Percentiles rank a stretch among this genome's conserved stretches.
Evolutionary conservation across 2,888 invertebrate genomes (phyloP).

Genomic region (Drosophila mimica): DNA sequence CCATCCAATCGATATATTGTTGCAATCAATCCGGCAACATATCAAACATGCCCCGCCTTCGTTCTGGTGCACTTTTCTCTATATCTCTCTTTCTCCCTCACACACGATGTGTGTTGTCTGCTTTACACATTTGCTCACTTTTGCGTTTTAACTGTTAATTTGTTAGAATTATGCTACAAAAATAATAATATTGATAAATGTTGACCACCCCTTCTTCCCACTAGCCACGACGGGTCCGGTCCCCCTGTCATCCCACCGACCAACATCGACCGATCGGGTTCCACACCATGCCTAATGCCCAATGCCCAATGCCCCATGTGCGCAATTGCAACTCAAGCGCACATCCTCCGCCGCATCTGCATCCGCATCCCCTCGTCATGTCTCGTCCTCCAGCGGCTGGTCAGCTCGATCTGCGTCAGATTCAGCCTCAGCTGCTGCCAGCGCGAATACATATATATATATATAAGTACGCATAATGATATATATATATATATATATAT

Average conservation of each 20-base stretch:
- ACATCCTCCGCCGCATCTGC: background rate
- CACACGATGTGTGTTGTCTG: background rate
- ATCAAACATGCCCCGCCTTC: conserved; percentile 2
- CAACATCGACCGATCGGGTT: conserved; percentile 2
- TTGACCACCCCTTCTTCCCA: background rate
- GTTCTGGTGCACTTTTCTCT: background rate
- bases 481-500: background rate
- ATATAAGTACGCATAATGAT: background rate
- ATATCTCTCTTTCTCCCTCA: background rate
- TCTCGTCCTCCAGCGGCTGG: conserved; percentile 1
- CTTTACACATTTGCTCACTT: background rate
- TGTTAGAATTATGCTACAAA: conserved; percentile 68
- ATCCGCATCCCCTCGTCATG: background rate
- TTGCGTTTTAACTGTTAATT: conserved; percentile 37
- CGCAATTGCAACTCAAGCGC: conserved; percentile 2
- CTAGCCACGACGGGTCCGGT: background rate
- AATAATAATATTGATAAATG: conserved; percentile 68
- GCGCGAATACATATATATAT: conserved; percentile 7
- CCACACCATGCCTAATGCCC: background rate
- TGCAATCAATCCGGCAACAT: background rate
- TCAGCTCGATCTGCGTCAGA: conserved; percentile 7
- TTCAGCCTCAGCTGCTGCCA: conserved; percentile 6
- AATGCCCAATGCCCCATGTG: conserved; percentile 23
- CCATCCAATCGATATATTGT: conserved; percentile 2
- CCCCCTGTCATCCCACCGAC: background rate